phyloP scores from a whole-genome alignment of 2,797 vertebrate genomes.

The Ctenochaetus hawaiiensis region DNA sequence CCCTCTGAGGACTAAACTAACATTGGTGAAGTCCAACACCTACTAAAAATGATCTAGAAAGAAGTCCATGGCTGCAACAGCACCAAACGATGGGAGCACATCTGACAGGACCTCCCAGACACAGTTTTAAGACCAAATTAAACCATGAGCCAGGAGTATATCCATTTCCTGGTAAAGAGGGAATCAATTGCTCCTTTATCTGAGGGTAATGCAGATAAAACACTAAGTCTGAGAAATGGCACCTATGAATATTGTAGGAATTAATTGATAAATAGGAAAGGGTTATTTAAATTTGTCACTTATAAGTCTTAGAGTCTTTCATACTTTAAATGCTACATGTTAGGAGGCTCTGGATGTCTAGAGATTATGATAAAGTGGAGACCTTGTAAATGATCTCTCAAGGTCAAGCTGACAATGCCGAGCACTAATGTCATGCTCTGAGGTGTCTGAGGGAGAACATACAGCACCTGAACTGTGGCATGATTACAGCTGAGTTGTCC shows the following conservation, averaged over 20 bases:
- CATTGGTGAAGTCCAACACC: background rate
- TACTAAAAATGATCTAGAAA: background rate
- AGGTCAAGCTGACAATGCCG: too few species aligned
- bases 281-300: background rate
- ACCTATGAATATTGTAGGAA: background rate
- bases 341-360: background rate
- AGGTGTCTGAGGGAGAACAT: too few species aligned
- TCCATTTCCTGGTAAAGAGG: background rate
- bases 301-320: background rate
- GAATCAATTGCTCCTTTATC: too few species aligned
- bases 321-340: background rate
- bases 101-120: background rate
- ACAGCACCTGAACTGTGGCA: too few species aligned
- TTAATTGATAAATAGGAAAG: background rate
- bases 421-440: too few species aligned
- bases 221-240: constrained; percentile 6
- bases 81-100: background rate
- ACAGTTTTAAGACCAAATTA: background rate
- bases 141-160: background rate
- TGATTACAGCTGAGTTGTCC: too few species aligned
- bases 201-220: background rate
- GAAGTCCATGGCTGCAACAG: background rate
- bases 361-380: background rate
- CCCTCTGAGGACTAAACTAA: background rate
- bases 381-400: background rate